phyloP scores from a whole-genome alignment of 2,113 vertebrate species.

The Lanius collurio region DNA sequence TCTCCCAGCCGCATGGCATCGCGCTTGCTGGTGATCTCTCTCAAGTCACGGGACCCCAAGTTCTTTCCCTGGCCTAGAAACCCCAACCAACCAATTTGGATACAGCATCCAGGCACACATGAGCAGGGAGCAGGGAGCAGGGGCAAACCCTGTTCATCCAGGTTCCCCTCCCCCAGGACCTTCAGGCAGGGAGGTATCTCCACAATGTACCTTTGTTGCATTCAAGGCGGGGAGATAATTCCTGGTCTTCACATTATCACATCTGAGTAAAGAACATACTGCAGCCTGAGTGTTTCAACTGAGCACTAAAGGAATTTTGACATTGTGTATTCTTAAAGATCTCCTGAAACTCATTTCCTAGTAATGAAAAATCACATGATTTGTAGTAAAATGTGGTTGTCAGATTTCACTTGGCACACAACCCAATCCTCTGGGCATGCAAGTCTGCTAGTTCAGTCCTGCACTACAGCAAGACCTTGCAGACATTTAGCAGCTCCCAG shows the following conservation, averaged over 20 bases:
- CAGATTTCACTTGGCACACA: neutral
- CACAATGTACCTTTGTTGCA: neutral
- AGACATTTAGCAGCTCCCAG: neutral
- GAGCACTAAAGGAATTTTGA: neutral
- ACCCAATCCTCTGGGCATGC: neutral
- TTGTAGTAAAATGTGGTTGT: neutral
- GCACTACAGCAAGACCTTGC: neutral
- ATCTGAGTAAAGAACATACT: neutral
- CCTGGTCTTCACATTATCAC: neutral
- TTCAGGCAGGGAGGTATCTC: too few species aligned
- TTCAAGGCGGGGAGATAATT: neutral
- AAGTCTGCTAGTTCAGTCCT: neutral
- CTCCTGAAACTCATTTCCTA: neutral
- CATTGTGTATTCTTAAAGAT: neutral
- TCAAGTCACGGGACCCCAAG: too few species aligned
- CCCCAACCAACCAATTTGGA: too few species aligned
- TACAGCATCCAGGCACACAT: too few species aligned
- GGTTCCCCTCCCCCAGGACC: too few species aligned
- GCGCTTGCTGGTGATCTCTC: too few species aligned
- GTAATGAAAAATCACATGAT: neutral
- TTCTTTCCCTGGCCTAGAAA: too few species aligned
- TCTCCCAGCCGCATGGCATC: too few species aligned
- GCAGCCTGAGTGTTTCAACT: neutral
- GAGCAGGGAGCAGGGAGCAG: too few species aligned
- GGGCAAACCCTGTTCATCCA: too few species aligned